Conservation (phyloP, 2,113 vertebrate genomes). For the Poecile atricapillus region DNA sequence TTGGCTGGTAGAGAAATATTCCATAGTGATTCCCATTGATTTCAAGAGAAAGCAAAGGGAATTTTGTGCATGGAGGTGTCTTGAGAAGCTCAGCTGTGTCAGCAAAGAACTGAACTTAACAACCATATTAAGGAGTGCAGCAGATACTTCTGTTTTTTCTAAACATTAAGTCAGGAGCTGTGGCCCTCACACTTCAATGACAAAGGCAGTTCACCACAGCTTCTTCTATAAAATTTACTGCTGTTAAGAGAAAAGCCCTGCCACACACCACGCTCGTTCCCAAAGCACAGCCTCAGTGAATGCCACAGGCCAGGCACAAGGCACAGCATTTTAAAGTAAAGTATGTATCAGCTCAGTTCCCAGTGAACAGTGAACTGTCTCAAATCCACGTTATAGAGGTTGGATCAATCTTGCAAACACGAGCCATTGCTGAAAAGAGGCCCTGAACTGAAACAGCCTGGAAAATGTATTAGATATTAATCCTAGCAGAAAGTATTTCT, state of each 20-base stretch:
- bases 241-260: background rate
- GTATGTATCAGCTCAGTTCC: constrained; percentile 70
- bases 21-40: constrained; percentile 27
- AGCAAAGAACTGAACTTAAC: constrained; percentile 23
- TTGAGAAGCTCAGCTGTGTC: constrained; percentile 28
- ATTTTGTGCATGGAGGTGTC: background rate
- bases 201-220: background rate
- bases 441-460: constrained; percentile 83
- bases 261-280: background rate
- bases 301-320: background rate
- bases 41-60: constrained; percentile 46
- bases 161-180: background rate
- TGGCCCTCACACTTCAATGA: background rate
- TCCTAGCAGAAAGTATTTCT: constrained; percentile 72
- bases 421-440: constrained; percentile 79
- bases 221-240: background rate
- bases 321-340: constrained; percentile 65
- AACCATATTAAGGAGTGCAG: constrained; percentile 3
- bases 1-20: constrained; percentile 43
- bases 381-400: constrained; percentile 79
- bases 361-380: constrained; percentile 83
- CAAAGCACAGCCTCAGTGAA: constrained; percentile 18
- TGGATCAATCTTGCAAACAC: constrained; percentile 81
- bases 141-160: constrained; percentile 2
- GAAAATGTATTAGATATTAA: constrained; percentile 83